Evolutionary conservation across 2,888 invertebrate genomes (phyloP).

Genomic region (Leucophora obtusa): DNA sequence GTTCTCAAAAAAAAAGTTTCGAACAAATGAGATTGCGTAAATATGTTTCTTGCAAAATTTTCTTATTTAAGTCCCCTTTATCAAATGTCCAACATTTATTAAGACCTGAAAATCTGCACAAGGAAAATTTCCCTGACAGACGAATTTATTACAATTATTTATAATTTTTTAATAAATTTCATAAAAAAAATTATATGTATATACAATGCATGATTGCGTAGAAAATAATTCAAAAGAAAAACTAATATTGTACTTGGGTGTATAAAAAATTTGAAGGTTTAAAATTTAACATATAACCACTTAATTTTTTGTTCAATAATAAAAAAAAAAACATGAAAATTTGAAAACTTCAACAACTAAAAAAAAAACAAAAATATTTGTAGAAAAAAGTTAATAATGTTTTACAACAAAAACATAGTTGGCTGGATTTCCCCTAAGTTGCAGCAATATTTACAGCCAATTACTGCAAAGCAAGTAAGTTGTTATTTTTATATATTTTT

Average conservation of each 20-base stretch:
- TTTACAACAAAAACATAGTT: constrained; percentile 5
- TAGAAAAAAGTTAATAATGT: constrained; percentile 15
- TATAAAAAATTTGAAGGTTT: constrained; percentile 33
- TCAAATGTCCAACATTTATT: no score
- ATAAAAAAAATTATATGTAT: neutral
- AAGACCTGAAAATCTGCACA: no score
- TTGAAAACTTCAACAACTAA: constrained; percentile 9
- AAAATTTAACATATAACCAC: constrained; percentile 12
- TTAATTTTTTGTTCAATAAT: neutral
- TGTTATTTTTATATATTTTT: no score
- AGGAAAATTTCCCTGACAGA: no score
- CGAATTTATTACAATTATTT: no score
- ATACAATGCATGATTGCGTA: constrained; percentile 20
- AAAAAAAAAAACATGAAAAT: neutral
- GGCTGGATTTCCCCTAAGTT: constrained; percentile 22
- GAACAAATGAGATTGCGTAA: no score
- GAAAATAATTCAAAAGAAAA: constrained; percentile 12
- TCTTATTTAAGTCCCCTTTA: no score
- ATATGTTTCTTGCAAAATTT: no score
- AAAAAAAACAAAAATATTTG: constrained; percentile 7
- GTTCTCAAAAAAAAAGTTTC: no score
- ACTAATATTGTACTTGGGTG: constrained; percentile 1
- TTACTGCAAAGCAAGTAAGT: neutral
- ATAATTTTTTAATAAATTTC: neutral
- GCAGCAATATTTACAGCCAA: neutral